phyloP scores from a whole-genome alignment of 2,113 vertebrate genomes.

The Corvus cornix region DNA sequence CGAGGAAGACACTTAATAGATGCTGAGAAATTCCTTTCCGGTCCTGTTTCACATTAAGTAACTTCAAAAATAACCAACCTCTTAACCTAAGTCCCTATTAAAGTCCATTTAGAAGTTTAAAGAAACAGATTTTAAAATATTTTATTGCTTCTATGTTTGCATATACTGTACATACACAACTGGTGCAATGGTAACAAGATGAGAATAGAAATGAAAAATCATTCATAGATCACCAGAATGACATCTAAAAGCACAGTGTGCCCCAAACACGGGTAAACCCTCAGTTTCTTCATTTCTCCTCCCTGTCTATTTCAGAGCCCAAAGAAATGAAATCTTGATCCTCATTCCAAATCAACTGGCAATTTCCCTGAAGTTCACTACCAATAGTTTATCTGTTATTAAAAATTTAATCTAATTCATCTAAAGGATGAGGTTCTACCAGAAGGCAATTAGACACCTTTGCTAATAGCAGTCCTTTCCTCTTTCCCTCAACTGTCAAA shows the following conservation, averaged over 20 bases:
- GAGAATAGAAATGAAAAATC: not conserved
- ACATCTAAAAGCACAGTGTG: not conserved
- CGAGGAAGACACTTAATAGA: not conserved
- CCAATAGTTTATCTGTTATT: not conserved
- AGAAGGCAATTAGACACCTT: not conserved
- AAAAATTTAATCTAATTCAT: not conserved
- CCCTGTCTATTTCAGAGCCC: not conserved
- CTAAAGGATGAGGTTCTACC: not conserved
- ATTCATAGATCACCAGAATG: not conserved
- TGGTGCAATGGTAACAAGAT: not conserved
- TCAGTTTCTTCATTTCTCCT: not conserved
- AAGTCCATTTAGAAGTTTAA: not conserved
- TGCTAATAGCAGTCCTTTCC: not conserved
- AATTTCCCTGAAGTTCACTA: not conserved
- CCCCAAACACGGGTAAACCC: not conserved
- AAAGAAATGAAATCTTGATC: not conserved
- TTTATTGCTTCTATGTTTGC: conserved; percentile 36
- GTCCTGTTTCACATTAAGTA: not conserved
- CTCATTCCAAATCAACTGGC: not conserved
- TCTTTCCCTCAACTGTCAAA: not conserved
- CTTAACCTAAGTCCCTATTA: not conserved
- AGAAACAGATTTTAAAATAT: not conserved
- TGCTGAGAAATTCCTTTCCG: not conserved
- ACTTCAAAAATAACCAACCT: not conserved
- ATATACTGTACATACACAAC: not conserved